Evolutionary conservation across 2,888 invertebrate species (phyloP), one percentile per base, ranked within the genome.

Genomic region (Incurvaria masculella): DNA sequence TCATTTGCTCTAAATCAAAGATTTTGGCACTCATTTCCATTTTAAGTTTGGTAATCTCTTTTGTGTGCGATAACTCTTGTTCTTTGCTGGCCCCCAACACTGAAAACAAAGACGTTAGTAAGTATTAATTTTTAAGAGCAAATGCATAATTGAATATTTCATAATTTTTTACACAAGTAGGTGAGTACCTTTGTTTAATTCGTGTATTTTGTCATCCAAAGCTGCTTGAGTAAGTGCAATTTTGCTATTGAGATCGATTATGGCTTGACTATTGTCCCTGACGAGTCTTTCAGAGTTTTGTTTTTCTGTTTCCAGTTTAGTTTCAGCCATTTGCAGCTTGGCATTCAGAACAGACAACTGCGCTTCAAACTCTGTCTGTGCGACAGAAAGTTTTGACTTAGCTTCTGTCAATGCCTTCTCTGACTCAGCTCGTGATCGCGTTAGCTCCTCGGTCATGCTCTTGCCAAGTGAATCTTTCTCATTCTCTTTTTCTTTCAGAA

Each of bases 371-470:
- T 81, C 81, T 1, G 83, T 79, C 54, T 87, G 72, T 51, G 82
- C 81, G 59, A 88, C 86, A 50, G 86, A 82, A 41, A 84, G 74
- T 66, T 87, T 87, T n/a, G 84, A 84, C 66, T 72, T 81, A 43
- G 76, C 69, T 64, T 80, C 79, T 49, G 65, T 72, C 8, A 78
- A 58, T 56, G 73, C 68, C 61, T 80, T 67, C 70, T 83, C 63
- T 57, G 81, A 65, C 78, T 86, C 79, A 2, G 61, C 57, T 57
- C 68, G 78, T 1, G 74, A 59, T 61, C 69, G 70, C 14, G 65
- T 56, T 19, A 79, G 56, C 58, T 80, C 79, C 18, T 80, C 79
- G 1, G 72, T 69, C 72, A 79, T 72, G 52, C 75, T 78, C 57
- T 78, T 80, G 33, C 74, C 73, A 16, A 79, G 54, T 14, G 72